These are phyloP conservation scores for Cossypha niveicapilla DNA, from an alignment of 2,797 vertebrate species.

Conservation along the genomic window DNA sequence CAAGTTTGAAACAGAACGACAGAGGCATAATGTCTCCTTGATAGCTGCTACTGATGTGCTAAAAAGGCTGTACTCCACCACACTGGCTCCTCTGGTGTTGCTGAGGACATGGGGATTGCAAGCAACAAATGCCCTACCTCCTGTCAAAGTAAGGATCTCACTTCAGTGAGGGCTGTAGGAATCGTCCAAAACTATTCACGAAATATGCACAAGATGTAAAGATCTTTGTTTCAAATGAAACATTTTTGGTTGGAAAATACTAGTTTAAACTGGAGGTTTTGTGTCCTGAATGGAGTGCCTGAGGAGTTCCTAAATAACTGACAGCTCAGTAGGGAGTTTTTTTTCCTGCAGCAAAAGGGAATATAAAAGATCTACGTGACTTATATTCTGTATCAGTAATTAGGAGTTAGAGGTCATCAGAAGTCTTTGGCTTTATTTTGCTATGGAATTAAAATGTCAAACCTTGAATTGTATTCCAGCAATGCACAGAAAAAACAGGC, in stretches of 20 bases:
- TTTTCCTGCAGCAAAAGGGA: background rate
- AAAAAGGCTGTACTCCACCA: constrained; percentile 92
- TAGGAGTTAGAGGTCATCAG: background rate
- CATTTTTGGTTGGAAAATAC: background rate
- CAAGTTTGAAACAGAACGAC: constrained; percentile 89
- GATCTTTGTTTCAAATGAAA: background rate
- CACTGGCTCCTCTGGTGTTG: constrained; percentile 81
- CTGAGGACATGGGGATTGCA: constrained; percentile 92
- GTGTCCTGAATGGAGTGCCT: background rate
- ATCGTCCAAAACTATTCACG: background rate
- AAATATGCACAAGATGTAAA: background rate
- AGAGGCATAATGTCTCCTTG: constrained; percentile 91
- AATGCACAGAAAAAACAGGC: background rate
- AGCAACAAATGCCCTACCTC: constrained; percentile 87
- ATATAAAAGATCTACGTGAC: background rate
- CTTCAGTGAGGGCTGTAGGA: background rate
- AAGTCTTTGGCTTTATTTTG: background rate
- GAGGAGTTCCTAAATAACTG: background rate
- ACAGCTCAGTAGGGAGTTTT: background rate
- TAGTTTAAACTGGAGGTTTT: background rate
- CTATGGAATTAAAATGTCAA: background rate
- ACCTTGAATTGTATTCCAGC: background rate
- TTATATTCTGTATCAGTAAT: background rate
- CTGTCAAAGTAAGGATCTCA: constrained; percentile 85
- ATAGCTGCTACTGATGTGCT: constrained; percentile 89